These are phyloP conservation scores for Fulmarus glacialis DNA, from an alignment of 2,113 vertebrate species.

Conservation along the genomic window DNA sequence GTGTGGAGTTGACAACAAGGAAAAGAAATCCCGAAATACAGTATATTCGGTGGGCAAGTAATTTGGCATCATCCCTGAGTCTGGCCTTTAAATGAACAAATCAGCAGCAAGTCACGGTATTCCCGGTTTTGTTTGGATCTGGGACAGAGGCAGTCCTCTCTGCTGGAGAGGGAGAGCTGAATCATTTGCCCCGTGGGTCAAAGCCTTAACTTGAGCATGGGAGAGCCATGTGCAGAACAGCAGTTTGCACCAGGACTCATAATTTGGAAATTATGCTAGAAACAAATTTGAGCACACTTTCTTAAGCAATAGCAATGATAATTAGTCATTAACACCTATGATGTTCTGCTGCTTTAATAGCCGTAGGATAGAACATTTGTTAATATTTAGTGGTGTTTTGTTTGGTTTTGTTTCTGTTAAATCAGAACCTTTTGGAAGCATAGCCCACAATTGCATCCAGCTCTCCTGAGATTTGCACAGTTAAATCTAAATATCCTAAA, in stretches of 20 bases:
- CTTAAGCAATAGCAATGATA: not conserved
- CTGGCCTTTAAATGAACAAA: not conserved
- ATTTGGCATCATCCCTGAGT: not conserved
- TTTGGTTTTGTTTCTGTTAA: not conserved
- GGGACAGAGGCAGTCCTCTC: not conserved
- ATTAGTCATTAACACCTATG: not conserved
- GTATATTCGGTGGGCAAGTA: not conserved
- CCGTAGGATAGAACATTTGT: not conserved
- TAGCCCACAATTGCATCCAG: not conserved
- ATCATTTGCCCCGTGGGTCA: constrained; percentile 42
- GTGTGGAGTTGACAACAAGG: constrained; percentile 22
- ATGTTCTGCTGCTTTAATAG: not conserved
- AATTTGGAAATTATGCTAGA: not conserved
- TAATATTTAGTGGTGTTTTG: not conserved
- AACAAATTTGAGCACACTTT: not conserved
- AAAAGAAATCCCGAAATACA: not conserved
- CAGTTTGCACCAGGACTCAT: not conserved
- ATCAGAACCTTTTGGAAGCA: not conserved
- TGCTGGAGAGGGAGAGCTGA: constrained; percentile 3
- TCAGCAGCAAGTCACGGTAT: not conserved
- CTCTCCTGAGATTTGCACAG: not conserved
- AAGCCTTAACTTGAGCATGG: not conserved
- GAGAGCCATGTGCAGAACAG: not conserved
- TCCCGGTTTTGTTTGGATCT: constrained; percentile 1
- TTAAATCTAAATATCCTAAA: not conserved